Percentiles rank a stretch among this genome's conserved stretches.
phyloP scores from a whole-genome alignment of 2,797 vertebrate species.

The Chelidonichthys spinosus region DNA sequence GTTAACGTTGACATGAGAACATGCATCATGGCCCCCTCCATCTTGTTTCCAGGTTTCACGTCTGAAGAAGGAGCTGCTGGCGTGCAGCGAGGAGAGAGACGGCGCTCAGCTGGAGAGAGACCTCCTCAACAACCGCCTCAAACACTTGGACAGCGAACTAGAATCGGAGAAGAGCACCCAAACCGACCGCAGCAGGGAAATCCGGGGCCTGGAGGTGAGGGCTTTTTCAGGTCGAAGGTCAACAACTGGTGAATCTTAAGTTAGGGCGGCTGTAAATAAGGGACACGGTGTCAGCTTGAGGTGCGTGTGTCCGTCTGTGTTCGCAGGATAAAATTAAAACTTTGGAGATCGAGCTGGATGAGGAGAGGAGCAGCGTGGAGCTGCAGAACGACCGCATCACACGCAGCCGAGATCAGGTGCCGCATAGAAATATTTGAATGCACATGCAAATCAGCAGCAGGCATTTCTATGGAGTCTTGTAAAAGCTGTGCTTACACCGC shows the following conservation, averaged over 20 bases:
- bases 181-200: constrained; percentile 87
- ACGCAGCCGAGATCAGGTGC: constrained; percentile 92
- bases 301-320: neutral
- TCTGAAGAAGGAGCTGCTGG: constrained; percentile 90
- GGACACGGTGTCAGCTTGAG: neutral
- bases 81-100: constrained; percentile 88
- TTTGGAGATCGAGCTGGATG: constrained; percentile 92
- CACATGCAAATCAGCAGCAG: constrained; percentile 47
- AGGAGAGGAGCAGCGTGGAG: constrained; percentile 90
- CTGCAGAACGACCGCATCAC: constrained; percentile 89
- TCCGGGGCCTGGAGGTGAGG: constrained; percentile 91
- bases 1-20: neutral
- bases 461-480: neutral
- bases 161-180: constrained; percentile 88
- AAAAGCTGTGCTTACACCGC: neutral
- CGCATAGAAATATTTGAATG: constrained; percentile 39
- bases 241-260: constrained; percentile 14
- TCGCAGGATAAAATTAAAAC: constrained; percentile 90
- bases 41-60: constrained; percentile 82
- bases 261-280: neutral
- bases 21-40: neutral
- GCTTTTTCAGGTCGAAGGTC: constrained; percentile 37
- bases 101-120: constrained; percentile 88
- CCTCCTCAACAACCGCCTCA: constrained; percentile 88
- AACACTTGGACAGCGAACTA: constrained; percentile 88